Conservation (phyloP, 1,140 invertebrate genomes). For the Idris sp. region DNA sequence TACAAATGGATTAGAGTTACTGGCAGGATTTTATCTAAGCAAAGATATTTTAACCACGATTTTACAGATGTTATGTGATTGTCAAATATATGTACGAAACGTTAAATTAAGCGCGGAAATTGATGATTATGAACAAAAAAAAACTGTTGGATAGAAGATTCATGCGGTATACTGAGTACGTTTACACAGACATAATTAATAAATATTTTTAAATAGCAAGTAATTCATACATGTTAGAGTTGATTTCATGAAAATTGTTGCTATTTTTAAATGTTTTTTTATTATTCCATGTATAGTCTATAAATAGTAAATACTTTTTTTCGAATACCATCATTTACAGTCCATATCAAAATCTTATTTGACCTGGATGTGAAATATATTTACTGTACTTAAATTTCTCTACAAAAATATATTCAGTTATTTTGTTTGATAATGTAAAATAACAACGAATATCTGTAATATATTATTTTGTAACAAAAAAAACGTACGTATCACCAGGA, state of each 20-base stretch:
- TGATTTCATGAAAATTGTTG: too few species aligned
- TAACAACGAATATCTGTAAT: constrained; percentile 37
- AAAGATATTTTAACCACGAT: constrained; percentile 75
- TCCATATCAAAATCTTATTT: too few species aligned
- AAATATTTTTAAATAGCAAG: too few species aligned
- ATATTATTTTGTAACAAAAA: constrained; percentile 29
- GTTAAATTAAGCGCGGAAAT: constrained; percentile 45
- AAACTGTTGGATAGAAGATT: constrained; percentile 62
- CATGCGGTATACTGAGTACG: constrained; percentile 72
- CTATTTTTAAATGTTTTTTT: too few species aligned
- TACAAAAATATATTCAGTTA: constrained; percentile 29
- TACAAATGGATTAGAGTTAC: constrained; percentile 47
- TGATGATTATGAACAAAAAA: constrained; percentile 48
- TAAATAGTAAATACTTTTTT: too few species aligned
- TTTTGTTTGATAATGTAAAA: constrained; percentile 13
- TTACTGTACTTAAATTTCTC: too few species aligned
- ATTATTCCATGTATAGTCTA: too few species aligned
- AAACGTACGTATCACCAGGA: constrained; percentile 13
- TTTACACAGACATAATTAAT: constrained; percentile 71
- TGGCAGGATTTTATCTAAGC: constrained; percentile 71
- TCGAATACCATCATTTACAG: too few species aligned
- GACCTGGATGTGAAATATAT: too few species aligned
- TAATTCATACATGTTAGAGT: too few species aligned
- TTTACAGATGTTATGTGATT: constrained; percentile 75
- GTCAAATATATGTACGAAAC: constrained; percentile 69